A percentile compares a stretch with the other conserved stretches of the same genome.
phyloP scores from a whole-genome alignment of 1,140 invertebrate genomes.

The Cotesia vestalis region DNA sequence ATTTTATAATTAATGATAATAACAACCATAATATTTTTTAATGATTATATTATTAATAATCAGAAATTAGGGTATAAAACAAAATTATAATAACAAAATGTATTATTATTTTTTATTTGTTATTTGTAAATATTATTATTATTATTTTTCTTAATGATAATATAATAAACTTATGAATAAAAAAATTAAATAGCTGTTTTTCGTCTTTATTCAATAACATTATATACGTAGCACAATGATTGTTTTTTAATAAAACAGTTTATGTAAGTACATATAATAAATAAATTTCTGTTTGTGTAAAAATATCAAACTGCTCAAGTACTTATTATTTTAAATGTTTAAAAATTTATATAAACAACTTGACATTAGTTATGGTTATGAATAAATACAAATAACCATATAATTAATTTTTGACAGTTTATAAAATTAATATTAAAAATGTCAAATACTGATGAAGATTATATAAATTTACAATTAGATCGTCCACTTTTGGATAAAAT shows the following conservation, averaged over 20 bases:
- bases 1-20: not conserved
- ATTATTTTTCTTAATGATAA: constrained; percentile 54
- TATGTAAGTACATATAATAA: too few species aligned
- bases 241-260: too few species aligned
- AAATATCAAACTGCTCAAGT: too few species aligned
- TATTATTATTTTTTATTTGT: constrained; percentile 39
- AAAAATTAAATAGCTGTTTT: constrained; percentile 14
- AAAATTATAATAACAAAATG: constrained; percentile 8
- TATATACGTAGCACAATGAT: too few species aligned
- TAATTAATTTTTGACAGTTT: too few species aligned
- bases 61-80: not conserved
- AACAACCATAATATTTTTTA: constrained; percentile 14
- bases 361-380: too few species aligned
- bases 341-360: too few species aligned
- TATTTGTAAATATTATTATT: constrained; percentile 50
- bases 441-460: constrained; percentile 49
- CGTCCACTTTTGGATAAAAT: constrained; percentile 39
- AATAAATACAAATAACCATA: too few species aligned
- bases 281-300: too few species aligned
- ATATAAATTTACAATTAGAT: constrained; percentile 54
- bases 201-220: too few species aligned
- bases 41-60: not conserved
- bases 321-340: too few species aligned
- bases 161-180: constrained; percentile 50
- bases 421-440: not conserved